A percentile compares a stretch with the other conserved stretches of the same genome.
These are phyloP conservation scores for Cerceris ruficornis DNA, from an alignment of 2,888 invertebrate species.

Conservation along the genomic window DNA sequence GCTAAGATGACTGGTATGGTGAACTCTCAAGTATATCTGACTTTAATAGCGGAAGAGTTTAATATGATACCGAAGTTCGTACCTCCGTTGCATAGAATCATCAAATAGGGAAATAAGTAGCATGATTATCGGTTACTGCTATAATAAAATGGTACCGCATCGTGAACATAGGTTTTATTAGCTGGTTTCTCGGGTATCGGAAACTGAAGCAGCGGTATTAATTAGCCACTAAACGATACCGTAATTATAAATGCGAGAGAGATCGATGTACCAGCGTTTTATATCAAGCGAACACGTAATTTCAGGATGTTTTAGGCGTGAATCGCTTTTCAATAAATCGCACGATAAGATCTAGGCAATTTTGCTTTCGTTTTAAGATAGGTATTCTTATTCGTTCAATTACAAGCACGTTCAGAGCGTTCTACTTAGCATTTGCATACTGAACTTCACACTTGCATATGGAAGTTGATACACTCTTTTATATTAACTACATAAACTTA, in stretches of 20 bases:
- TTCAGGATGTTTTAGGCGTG: too few species aligned
- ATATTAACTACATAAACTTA: too few species aligned
- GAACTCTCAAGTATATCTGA: background rate
- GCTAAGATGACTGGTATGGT: too few species aligned
- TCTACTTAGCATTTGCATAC: too few species aligned
- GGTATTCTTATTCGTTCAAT: too few species aligned
- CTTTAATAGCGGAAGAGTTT: constrained; percentile 57
- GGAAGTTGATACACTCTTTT: too few species aligned
- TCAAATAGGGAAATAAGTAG: constrained; percentile 72
- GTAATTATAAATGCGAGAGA: background rate
- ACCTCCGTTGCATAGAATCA: constrained; percentile 69
- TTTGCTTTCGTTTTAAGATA: too few species aligned
- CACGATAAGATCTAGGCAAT: too few species aligned
- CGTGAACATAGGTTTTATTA: constrained; percentile 4
- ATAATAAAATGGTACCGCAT: constrained; percentile 40
- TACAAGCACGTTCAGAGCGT: too few species aligned
- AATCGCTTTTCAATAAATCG: too few species aligned
- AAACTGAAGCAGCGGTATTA: background rate
- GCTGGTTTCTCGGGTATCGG: background rate
- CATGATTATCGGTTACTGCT: constrained; percentile 62
- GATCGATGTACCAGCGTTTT: background rate
- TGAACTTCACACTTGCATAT: too few species aligned
- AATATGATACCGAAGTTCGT: constrained; percentile 59
- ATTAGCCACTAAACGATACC: background rate
- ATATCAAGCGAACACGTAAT: background rate